Evolutionary conservation across 2,888 invertebrate species (phyloP).

Genomic region (Rhingia campestris): DNA sequence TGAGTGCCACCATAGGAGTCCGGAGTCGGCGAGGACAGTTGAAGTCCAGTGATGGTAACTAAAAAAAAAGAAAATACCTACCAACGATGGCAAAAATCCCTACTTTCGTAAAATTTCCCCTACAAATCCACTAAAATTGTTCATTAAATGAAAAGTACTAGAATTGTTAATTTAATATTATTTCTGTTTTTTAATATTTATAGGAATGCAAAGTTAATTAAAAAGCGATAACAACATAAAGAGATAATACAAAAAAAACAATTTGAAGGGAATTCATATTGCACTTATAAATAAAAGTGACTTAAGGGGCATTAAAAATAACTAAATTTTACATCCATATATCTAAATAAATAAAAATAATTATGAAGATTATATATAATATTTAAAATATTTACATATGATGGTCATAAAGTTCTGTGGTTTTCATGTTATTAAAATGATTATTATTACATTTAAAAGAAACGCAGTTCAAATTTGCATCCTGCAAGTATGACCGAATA

Average conservation of each 20-base stretch:
- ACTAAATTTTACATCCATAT: background rate
- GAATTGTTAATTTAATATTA: no score
- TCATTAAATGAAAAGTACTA: no score
- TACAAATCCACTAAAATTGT: no score
- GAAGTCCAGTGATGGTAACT: no score
- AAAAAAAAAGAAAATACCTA: no score
- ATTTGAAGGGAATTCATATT: background rate
- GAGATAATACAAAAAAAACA: background rate
- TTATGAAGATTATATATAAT: background rate
- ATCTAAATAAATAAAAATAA: background rate
- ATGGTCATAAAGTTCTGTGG: constrained; percentile 6
- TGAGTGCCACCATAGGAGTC: no score
- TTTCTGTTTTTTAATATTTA: no score
- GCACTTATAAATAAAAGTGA: constrained; percentile 5
- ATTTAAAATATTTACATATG: background rate
- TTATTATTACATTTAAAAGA: constrained; percentile 23
- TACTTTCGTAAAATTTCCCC: no score
- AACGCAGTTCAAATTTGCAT: constrained; percentile 7
- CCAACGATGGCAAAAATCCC: no score
- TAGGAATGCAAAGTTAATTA: no score
- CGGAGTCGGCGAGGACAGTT: no score
- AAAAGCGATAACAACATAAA: background rate
- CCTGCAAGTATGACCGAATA: constrained; percentile 17
- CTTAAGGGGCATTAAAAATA: background rate
- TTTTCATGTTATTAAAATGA: constrained; percentile 13